Percentiles rank a stretch among this genome's conserved stretches.
phyloP scores from a whole-genome alignment of 2,113 vertebrate species.

The Fulmarus glacialis region DNA sequence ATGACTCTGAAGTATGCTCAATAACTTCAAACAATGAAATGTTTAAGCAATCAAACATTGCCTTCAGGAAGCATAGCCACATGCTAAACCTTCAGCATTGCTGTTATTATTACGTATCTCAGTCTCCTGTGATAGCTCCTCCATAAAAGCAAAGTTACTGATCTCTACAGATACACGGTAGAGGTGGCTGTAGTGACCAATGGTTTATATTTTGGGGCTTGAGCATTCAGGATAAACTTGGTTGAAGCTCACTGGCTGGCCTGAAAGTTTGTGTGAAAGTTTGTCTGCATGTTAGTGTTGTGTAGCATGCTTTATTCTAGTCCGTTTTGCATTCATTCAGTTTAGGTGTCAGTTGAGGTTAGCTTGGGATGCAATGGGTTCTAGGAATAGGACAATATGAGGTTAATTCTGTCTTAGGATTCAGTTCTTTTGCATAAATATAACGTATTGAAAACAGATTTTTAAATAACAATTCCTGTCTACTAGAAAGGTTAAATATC shows the following conservation, averaged over 20 bases:
- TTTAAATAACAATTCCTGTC: background rate
- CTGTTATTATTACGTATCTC: background rate
- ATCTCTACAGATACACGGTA: background rate
- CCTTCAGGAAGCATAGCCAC: background rate
- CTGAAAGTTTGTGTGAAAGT: conserved; percentile 72
- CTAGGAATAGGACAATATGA: background rate
- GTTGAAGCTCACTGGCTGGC: background rate
- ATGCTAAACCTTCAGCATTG: background rate
- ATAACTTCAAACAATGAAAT: background rate
- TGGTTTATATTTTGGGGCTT: background rate
- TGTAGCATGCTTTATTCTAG: conserved; percentile 69
- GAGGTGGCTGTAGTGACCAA: background rate
- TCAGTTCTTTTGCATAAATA: background rate
- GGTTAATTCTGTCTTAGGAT: background rate
- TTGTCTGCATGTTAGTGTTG: conserved; percentile 71
- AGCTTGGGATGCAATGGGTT: background rate
- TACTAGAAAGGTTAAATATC: background rate
- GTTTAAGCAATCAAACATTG: background rate
- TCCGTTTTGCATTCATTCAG: background rate
- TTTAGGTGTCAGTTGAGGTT: background rate
- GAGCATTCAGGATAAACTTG: background rate
- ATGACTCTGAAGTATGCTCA: background rate
- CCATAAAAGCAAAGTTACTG: background rate
- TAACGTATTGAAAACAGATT: background rate
- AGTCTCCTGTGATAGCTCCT: background rate